phyloP scores from a whole-genome alignment of 2,888 invertebrate species.

The Lasioglossum oenotherae region DNA sequence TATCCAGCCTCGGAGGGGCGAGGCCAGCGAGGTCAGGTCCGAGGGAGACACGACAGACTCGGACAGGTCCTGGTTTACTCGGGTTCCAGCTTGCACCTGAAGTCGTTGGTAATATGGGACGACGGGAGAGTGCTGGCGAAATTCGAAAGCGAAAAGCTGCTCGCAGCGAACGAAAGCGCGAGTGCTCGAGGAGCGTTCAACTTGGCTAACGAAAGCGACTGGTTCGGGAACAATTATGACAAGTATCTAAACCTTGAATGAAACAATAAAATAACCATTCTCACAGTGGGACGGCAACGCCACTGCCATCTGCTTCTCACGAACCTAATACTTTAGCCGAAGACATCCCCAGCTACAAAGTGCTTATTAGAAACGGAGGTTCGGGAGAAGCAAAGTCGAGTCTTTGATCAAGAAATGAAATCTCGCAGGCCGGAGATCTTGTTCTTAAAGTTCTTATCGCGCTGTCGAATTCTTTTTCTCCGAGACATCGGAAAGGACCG shows the following conservation, averaged over 20 bases:
- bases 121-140: not conserved
- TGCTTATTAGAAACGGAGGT: not conserved
- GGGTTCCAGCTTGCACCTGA: not conserved
- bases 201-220: not conserved
- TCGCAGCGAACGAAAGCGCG: not conserved
- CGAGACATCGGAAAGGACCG: not conserved
- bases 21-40: slow-evolving; percentile 63
- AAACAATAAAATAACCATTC: not conserved
- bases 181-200: not conserved
- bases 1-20: slow-evolving; percentile 70
- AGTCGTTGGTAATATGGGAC: not conserved
- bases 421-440: not conserved
- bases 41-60: slow-evolving; percentile 19
- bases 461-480: not conserved
- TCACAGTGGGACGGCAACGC: not conserved
- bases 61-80: not conserved
- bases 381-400: not conserved
- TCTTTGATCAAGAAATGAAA: not conserved
- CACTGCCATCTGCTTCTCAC: not conserved
- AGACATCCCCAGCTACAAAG: not conserved
- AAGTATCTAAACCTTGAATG: not conserved
- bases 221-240: not conserved
- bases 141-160: not conserved
- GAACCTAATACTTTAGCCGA: not conserved
- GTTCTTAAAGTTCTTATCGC: not conserved